These are phyloP conservation scores for Sterna hirundo DNA, from an alignment of 2,113 vertebrate genomes.

Conservation along the genomic window DNA sequence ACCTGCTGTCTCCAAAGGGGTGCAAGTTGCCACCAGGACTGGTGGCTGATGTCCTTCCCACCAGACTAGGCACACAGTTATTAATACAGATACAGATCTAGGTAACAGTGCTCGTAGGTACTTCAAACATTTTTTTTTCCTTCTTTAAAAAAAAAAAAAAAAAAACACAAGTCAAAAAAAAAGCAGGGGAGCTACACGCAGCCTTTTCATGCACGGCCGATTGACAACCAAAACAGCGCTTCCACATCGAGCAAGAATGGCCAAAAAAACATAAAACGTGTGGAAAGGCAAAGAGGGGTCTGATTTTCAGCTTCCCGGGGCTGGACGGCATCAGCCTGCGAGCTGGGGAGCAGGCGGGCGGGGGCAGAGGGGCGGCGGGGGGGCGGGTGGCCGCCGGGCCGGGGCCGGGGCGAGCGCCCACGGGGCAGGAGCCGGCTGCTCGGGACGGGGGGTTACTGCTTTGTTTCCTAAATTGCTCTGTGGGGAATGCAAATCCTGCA, in stretches of 20 bases:
- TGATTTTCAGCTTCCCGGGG: not conserved
- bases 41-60: not conserved
- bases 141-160: not conserved
- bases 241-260: not conserved
- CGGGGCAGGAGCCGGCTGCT: not conserved
- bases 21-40: not conserved
- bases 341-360: no score
- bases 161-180: accelerated
- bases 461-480: not conserved
- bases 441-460: not conserved
- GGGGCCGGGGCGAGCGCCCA: not conserved
- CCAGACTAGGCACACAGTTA: not conserved
- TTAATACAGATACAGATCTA: not conserved
- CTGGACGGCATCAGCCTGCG: not conserved
- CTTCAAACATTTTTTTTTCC: not conserved
- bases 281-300: not conserved
- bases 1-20: not conserved
- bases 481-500: not conserved
- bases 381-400: not conserved
- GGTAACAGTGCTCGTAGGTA: not conserved
- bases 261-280: not conserved
- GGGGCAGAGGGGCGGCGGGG: not conserved
- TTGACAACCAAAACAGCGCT: not conserved
- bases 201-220: not conserved
- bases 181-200: not conserved